These are phyloP conservation scores for Physeter macrocephalus DNA, from an alignment of 2,113 vertebrate genomes.

Conservation along the genomic window DNA sequence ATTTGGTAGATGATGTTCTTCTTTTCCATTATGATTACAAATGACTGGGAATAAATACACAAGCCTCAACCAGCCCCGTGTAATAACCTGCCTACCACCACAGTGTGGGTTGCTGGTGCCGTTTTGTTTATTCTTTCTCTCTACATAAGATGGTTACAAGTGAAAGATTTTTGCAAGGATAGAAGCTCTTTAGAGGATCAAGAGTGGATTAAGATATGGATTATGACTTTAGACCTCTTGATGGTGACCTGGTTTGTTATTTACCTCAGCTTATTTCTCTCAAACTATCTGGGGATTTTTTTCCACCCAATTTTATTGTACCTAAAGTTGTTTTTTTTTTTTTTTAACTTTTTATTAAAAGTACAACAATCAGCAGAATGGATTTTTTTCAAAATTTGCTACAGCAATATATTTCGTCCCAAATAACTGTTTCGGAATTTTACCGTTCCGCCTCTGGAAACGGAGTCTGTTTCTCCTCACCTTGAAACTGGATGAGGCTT, in stretches of 20 bases:
- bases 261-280: neutral
- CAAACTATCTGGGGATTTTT: neutral
- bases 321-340: neutral
- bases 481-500: neutral
- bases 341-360: neutral
- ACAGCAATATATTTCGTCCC: neutral
- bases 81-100: neutral
- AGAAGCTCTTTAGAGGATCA: neutral
- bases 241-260: neutral
- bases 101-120: neutral
- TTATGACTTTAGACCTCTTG: neutral
- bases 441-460: neutral
- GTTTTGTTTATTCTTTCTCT: slow-evolving; percentile 20
- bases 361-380: neutral
- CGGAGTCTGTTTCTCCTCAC: neutral
- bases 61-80: neutral
- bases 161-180: neutral
- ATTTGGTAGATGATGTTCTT: slow-evolving; percentile 67
- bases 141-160: neutral
- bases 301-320: neutral
- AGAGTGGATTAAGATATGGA: neutral
- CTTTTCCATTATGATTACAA: slow-evolving; percentile 63
- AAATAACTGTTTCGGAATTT: neutral
- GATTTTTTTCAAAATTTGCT: neutral
- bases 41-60: neutral